Evolutionary conservation across 2,113 vertebrate species (phyloP).

Genomic region (Potamarius usumacintae): DNA sequence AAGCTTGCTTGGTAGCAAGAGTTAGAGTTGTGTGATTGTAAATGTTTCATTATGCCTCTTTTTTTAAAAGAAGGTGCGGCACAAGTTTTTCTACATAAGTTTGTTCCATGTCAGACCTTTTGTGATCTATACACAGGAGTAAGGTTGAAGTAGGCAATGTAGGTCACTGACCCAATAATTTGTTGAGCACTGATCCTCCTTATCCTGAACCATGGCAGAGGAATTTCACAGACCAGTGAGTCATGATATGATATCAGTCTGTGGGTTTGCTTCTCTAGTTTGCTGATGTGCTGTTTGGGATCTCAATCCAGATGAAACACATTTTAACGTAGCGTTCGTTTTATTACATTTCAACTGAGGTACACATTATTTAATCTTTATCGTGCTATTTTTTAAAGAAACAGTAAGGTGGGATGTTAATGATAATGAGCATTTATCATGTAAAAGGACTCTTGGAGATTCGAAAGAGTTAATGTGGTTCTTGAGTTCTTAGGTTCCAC

Average conservation of each 20-base stretch:
- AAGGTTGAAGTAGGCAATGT: not conserved
- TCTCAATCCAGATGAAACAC: not conserved
- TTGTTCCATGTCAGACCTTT: not conserved
- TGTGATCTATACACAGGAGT: slow-evolving; percentile 3
- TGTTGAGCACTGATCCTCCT: slow-evolving; percentile 10
- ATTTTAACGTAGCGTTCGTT: not conserved
- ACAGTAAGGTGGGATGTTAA: not conserved
- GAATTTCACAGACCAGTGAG: slow-evolving; percentile 35
- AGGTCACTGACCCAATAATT: slow-evolving; percentile 29
- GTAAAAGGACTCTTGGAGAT: slow-evolving; percentile 38
- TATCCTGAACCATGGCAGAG: slow-evolving; percentile 24
- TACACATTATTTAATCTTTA: not conserved
- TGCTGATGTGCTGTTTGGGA: slow-evolving; percentile 3
- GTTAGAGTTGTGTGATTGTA: not conserved
- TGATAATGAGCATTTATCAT: not conserved
- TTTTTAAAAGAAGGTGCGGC: not conserved
- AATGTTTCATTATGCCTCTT: not conserved
- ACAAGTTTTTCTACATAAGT: not conserved
- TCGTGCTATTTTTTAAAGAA: not conserved
- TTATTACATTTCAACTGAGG: not conserved
- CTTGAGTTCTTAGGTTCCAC: slow-evolving; percentile 65
- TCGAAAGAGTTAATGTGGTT: slow-evolving; percentile 63
- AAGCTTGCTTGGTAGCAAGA: not conserved
- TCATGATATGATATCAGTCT: slow-evolving; percentile 26
- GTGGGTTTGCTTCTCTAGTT: slow-evolving; percentile 21